Percentiles rank a stretch among this genome's conserved stretches.
Conservation (phyloP, 2,797 vertebrate species). For the Caiman crocodilus region DNA sequence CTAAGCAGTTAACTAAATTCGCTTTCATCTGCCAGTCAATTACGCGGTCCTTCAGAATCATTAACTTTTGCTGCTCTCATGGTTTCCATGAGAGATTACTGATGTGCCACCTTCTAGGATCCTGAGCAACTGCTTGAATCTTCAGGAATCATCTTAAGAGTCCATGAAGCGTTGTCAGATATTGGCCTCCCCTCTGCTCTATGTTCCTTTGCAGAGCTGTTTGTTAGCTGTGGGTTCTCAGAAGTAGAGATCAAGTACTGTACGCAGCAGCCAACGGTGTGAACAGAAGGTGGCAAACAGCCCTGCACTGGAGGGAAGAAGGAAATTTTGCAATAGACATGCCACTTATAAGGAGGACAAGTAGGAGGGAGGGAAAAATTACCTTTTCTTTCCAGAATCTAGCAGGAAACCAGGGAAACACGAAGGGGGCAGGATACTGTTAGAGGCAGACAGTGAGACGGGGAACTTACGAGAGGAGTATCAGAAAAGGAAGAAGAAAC, state of each 20-base stretch:
- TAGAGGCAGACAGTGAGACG: background rate
- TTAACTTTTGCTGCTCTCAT: background rate
- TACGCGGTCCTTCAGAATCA: background rate
- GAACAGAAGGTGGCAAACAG: background rate
- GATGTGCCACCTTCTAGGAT: background rate
- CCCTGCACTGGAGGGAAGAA: background rate
- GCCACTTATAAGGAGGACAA: background rate
- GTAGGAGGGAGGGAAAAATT: background rate
- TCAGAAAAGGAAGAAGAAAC: background rate
- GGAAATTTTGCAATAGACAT: background rate
- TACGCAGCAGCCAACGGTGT: background rate
- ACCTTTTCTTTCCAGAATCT: background rate
- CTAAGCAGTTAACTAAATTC: background rate
- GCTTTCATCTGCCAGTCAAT: background rate
- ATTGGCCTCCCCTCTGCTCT: background rate
- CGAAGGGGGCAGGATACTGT: background rate
- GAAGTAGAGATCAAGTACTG: no score
- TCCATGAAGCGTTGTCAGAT: background rate
- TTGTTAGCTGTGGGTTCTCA: background rate
- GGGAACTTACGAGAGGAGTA: background rate
- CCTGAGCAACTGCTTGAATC: background rate
- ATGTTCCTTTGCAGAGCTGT: background rate
- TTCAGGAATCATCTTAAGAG: background rate
- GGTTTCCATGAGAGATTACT: background rate
- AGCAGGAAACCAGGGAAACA: background rate